Percentiles rank a stretch among this genome's conserved stretches.
Evolutionary conservation across 2,888 invertebrate genomes (phyloP).

Genomic region (Himalopsyche kuldschensis): DNA sequence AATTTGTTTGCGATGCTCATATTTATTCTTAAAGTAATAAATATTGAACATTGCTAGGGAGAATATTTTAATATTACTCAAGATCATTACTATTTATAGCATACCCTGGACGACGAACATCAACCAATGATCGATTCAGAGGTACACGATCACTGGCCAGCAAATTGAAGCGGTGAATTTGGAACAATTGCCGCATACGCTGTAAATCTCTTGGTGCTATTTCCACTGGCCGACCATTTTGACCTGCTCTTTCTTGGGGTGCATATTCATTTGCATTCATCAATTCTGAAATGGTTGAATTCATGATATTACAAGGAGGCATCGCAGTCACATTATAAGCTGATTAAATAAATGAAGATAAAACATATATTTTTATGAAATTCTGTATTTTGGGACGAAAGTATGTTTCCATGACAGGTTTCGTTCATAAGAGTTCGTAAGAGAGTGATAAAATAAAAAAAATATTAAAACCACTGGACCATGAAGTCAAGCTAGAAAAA

Average conservation of each 20-base stretch:
- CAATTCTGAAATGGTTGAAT: slow-evolving; percentile 56
- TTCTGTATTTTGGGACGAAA: no score
- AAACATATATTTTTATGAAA: no score
- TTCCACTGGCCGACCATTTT: slow-evolving; percentile 77
- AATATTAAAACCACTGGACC: no score
- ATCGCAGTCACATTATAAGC: no score
- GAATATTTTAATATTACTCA: neutral
- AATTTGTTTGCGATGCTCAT: neutral
- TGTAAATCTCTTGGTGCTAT: slow-evolving; percentile 74
- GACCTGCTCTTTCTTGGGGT: slow-evolving; percentile 74
- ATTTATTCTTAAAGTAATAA: neutral
- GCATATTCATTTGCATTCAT: slow-evolving; percentile 77
- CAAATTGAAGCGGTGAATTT: slow-evolving; percentile 85
- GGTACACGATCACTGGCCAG: slow-evolving; percentile 87
- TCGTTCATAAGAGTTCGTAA: no score
- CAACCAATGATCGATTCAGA: slow-evolving; percentile 80
- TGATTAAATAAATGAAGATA: no score
- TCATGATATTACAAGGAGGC: no score
- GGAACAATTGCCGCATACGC: slow-evolving; percentile 77
- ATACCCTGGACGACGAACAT: slow-evolving; percentile 80
- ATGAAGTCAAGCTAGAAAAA: no score
- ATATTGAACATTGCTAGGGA: no score
- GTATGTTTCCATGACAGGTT: no score
- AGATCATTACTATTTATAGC: slow-evolving; percentile 22
- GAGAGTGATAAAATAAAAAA: no score